Conservation (phyloP, 2,797 vertebrate species). For the Zenarchopterus dispar region DNA sequence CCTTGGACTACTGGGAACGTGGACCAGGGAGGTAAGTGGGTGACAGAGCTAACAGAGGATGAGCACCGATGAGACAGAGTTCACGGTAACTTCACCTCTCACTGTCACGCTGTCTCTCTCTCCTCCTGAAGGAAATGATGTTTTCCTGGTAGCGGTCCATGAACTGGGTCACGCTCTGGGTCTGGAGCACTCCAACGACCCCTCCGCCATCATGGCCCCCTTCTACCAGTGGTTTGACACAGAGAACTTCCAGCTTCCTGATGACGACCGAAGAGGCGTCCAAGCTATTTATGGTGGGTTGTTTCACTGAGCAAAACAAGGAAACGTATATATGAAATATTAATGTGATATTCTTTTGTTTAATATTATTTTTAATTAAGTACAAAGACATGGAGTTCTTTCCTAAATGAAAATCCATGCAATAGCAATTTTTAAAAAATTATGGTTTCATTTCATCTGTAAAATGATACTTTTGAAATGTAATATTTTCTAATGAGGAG, state of each 20-base stretch:
- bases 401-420: neutral
- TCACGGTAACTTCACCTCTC: no score
- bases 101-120: neutral
- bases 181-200: constrained; percentile 90
- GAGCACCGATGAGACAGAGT: neutral
- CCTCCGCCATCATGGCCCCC: constrained; percentile 92
- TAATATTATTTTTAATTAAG: no score
- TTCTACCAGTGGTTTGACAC: constrained; percentile 97
- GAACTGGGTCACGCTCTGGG: constrained; percentile 93
- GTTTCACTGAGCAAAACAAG: neutral
- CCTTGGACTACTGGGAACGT: constrained; percentile 89
- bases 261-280: constrained; percentile 90
- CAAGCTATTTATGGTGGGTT: constrained; percentile 89
- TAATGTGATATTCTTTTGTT: neutral
- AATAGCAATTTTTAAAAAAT: no score
- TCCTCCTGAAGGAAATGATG: constrained; percentile 87
- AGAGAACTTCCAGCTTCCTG: constrained; percentile 88
- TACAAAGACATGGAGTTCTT: neutral
- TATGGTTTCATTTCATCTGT: neutral
- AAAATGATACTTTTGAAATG: neutral
- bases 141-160: constrained; percentile 93
- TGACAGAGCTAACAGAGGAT: neutral
- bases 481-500: no score
- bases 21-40: constrained; percentile 86
- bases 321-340: neutral